Base-by-base conservation (phyloP, 2,113 vertebrate genomes). In the Panurus biarmicus region DNA sequence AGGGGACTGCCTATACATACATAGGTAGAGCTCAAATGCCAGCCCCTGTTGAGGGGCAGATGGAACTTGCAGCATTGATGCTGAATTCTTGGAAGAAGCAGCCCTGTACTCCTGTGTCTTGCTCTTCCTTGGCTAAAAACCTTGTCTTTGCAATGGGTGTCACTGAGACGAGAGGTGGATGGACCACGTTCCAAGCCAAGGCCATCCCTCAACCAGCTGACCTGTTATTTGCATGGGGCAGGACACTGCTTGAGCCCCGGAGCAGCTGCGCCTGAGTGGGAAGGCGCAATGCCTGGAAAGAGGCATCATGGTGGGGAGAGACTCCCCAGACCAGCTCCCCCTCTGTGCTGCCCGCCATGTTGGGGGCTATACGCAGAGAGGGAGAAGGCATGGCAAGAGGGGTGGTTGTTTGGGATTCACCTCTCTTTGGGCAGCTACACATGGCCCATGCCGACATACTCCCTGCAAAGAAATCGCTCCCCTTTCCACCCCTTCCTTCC, bases 341-440 rank as follows among this genome's bases (percentile, higher is more conserved):
- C 1, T 48, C 42, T 73, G 24, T 77, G 35, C 75, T 82, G 64
- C 85, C 9, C 10, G 10, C 38, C 11, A 28, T 31, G 35, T 9
- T 38, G 57, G 47, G n/a, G 18, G 45, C 44, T 0, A 0, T 38
- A 33, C 28, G 51, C 0, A 1, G 15, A 24, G n/a, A 28, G 40
- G 14, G 16, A 31, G n/a, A 21, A 58, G 50, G 44, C 42, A 21
- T 48, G 60, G 20, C 40, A 48, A 54, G 57, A 75, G 22, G 14
- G 10, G n/a, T 23, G 23, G 18, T 2, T 35, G 8, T 23, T 36
- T 12, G 28, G 50, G 31, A n/a, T 65, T 76, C 0, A 0, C 15
- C 25, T 28, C 56, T 83, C n/a, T 38, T 53, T 17, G 47, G 72
- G 48, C 38, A 65, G 31, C 16, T 36, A 2, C 15, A 25, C 14